phyloP scores from a whole-genome alignment of 2,797 vertebrate genomes.

The Garrulus glandarius region DNA sequence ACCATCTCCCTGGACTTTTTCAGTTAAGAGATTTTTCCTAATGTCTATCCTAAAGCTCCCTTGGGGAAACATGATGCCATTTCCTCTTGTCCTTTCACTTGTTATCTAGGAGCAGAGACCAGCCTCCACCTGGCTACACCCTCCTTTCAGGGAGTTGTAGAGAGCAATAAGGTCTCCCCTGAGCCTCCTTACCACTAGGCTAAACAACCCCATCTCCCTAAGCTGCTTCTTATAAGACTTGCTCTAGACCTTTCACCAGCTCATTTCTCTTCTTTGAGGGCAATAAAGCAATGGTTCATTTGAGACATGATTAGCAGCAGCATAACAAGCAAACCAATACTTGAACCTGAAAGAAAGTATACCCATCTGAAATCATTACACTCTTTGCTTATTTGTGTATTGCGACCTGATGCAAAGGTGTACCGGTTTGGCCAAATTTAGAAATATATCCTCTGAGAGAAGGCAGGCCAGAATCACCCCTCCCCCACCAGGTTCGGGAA shows the following conservation, averaged over 20 bases:
- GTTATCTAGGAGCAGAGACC: neutral
- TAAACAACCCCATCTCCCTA: neutral
- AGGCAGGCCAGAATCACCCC: too few relatives aligned
- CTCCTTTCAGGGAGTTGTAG: neutral
- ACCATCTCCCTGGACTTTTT: neutral
- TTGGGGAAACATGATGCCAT: neutral
- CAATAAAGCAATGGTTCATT: constrained; percentile 77
- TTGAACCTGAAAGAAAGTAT: constrained; percentile 76
- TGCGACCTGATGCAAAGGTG: constrained; percentile 41
- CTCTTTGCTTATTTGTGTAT: constrained; percentile 56
- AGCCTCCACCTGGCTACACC: neutral
- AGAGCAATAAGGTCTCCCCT: neutral
- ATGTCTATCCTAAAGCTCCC: neutral
- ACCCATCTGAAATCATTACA: constrained; percentile 62
- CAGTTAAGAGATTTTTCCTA: neutral
- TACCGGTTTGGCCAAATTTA: too few relatives aligned
- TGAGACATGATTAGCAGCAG: constrained; percentile 78
- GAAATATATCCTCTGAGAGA: too few relatives aligned
- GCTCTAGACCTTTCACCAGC: neutral
- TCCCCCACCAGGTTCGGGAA: too few relatives aligned
- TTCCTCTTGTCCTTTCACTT: neutral
- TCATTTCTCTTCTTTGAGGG: neutral
- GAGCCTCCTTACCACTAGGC: neutral
- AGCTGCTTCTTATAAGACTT: neutral
- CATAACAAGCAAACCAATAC: constrained; percentile 76